A percentile compares a stretch with the other conserved stretches of the same genome.
Evolutionary conservation across 2,113 vertebrate species (phyloP).

Genomic region (Nanorana parkeri): DNA sequence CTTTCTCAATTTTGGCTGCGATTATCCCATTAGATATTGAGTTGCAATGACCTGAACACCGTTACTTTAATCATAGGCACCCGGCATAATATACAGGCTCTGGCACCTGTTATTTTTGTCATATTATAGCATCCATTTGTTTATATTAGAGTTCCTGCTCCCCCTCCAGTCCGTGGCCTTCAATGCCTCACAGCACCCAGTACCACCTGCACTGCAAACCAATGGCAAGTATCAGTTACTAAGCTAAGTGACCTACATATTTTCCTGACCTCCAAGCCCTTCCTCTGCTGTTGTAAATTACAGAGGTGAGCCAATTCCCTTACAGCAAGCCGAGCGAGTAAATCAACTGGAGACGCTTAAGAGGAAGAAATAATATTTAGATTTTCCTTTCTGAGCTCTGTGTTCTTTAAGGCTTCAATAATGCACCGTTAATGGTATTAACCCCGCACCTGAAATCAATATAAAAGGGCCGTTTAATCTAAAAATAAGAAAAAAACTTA

Average conservation of each 20-base stretch:
- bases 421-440: not conserved
- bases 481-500: too few species aligned
- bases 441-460: too few species aligned
- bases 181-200: not conserved
- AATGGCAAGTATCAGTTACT: conserved; percentile 37
- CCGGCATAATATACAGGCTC: not conserved
- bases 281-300: conserved; percentile 36
- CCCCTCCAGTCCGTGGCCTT: not conserved
- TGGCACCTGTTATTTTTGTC: not conserved
- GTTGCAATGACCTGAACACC: too few species aligned
- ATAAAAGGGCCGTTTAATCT: too few species aligned
- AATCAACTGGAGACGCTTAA: conserved; percentile 8
- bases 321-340: not conserved
- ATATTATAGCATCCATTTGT: not conserved
- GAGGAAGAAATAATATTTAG: conserved; percentile 10
- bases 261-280: conserved; percentile 18
- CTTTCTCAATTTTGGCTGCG: too few species aligned
- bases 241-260: conserved; percentile 40
- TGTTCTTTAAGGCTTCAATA: conserved; percentile 1
- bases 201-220: conserved; percentile 26
- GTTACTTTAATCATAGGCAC: too few species aligned
- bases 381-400: not conserved
- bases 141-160: not conserved
- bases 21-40: too few species aligned
- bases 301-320: not conserved